Evolutionary conservation across 2,113 vertebrate species (phyloP).

Genomic region (Gavialis gangeticus): DNA sequence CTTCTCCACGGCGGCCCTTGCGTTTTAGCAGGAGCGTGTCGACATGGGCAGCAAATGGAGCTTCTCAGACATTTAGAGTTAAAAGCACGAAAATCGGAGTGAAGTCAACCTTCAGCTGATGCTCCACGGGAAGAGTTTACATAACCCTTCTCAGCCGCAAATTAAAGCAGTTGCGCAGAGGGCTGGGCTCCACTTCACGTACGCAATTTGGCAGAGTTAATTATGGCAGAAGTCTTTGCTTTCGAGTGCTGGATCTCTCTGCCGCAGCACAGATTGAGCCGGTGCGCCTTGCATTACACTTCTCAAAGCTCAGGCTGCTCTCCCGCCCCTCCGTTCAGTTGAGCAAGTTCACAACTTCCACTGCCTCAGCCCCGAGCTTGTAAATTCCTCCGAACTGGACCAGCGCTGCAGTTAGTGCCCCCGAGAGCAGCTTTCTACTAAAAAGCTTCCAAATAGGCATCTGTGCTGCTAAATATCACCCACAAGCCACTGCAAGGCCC

Average conservation of each 20-base stretch:
- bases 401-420: not conserved
- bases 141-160: constrained; percentile 46
- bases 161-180: constrained; percentile 19
- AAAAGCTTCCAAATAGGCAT: fast-evolving
- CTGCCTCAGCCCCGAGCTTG: fast-evolving
- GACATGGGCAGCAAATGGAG: constrained; percentile 27
- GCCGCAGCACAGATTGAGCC: not conserved
- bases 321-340: not conserved
- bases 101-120: constrained; percentile 66
- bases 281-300: not conserved
- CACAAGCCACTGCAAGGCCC: no score
- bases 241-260: not conserved
- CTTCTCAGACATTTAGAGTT: constrained; percentile 55
- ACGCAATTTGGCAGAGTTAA: constrained; percentile 17
- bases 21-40: not conserved
- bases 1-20: constrained; percentile 35
- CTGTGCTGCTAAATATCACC: not conserved
- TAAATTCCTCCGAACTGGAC: not conserved
- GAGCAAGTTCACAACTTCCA: not conserved
- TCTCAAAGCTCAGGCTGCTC: not conserved
- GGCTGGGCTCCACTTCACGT: constrained; percentile 26
- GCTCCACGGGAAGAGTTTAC: not conserved
- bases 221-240: constrained; percentile 3
- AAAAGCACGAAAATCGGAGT: constrained; percentile 47
- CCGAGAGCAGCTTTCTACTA: not conserved